phyloP scores from a whole-genome alignment of 92 coral and sea anemone species.

The Zoanthus gigantus region DNA sequence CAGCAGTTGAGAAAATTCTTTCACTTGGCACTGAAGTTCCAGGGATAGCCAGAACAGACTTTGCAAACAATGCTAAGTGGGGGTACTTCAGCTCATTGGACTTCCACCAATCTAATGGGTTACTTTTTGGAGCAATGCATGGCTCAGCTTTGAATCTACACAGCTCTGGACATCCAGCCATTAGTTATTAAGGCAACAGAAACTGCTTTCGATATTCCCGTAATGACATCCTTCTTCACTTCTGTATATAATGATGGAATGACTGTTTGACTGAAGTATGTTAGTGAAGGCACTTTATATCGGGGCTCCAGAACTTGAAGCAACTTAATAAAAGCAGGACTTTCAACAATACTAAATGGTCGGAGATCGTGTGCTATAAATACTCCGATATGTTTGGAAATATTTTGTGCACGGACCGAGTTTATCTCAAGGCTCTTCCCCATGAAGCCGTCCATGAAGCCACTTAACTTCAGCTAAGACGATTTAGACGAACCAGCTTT shows the following conservation, averaged over 20 bases:
- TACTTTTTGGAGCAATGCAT: slow-evolving; percentile 10
- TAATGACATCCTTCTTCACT: slow-evolving; percentile 44
- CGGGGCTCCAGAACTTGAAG: slow-evolving; percentile 41
- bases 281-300: slow-evolving; percentile 42
- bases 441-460: too few species aligned
- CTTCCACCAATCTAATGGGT: too few species aligned
- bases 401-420: too few species aligned
- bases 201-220: slow-evolving; percentile 21
- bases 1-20: too few species aligned
- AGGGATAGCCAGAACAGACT: too few species aligned
- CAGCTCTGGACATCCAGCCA: slow-evolving; percentile 51
- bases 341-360: slow-evolving; percentile 38
- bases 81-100: too few species aligned
- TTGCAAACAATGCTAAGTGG: too few species aligned
- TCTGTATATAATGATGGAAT: slow-evolving; percentile 10
- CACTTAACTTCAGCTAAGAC: too few species aligned
- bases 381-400: background rate
- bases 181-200: slow-evolving; percentile 51
- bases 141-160: background rate
- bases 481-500: too few species aligned
- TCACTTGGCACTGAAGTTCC: too few species aligned
- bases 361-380: slow-evolving; percentile 14
- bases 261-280: slow-evolving; percentile 2
- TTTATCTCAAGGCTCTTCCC: too few species aligned
- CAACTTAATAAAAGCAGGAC: slow-evolving; percentile 15